Percentiles rank a stretch among this genome's conserved stretches.
These are phyloP conservation scores for Alligator mississippiensis DNA, from an alignment of 2,113 vertebrate genomes.

Conservation along the genomic window DNA sequence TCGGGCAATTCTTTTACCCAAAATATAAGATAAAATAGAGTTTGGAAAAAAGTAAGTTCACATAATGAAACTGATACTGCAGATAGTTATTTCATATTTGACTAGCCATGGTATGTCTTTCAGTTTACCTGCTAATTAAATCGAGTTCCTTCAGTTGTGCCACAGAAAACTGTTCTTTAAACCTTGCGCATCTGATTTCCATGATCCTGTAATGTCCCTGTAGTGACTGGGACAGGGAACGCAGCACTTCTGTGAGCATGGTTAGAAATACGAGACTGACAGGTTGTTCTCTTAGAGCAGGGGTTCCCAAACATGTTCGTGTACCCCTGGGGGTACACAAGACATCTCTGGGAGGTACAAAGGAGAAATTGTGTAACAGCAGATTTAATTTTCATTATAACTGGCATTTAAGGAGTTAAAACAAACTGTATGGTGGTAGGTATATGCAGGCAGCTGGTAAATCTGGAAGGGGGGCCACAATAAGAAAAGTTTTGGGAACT, in stretches of 20 bases:
- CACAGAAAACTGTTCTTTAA: background rate
- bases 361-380: too few species aligned
- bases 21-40: background rate
- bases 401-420: too few species aligned
- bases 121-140: background rate
- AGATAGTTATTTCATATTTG: background rate
- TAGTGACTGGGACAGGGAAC: background rate
- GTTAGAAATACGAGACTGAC: background rate
- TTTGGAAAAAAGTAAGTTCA: background rate
- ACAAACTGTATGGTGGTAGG: too few species aligned
- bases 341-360: too few species aligned
- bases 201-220: background rate
- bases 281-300: background rate
- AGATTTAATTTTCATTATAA: too few species aligned
- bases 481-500: too few species aligned
- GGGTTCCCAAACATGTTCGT: too few species aligned
- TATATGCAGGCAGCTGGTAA: too few species aligned
- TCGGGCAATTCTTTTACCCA: background rate
- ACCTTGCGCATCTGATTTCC: background rate
- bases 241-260: background rate
- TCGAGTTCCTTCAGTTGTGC: background rate
- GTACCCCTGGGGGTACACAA: too few species aligned
- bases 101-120: background rate
- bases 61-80: background rate
- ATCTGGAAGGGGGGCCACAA: too few species aligned